phyloP scores from a whole-genome alignment of 2,797 vertebrate species.

The Florisuga fusca region DNA sequence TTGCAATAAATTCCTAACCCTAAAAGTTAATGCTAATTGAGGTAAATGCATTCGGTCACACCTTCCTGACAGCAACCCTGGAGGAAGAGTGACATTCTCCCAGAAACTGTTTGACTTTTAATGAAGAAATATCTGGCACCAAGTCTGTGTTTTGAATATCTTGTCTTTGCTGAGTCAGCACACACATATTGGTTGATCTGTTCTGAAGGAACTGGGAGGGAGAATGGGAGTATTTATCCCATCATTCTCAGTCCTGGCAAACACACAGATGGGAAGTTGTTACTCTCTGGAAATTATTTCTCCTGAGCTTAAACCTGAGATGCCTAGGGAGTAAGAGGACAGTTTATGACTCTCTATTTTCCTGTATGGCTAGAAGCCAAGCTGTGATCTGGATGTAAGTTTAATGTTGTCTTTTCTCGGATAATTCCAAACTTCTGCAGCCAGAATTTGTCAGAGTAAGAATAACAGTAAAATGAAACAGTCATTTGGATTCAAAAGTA shows the following conservation, averaged over 20 bases:
- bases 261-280: conserved; percentile 1
- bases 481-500: not conserved
- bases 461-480: not conserved
- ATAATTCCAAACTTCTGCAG: not conserved
- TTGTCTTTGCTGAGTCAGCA: not conserved
- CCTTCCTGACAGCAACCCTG: not conserved
- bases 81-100: not conserved
- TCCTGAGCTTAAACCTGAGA: conserved; percentile 34
- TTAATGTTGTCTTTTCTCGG: not conserved
- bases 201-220: not conserved
- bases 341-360: conserved; percentile 25
- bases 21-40: not conserved
- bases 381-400: not conserved
- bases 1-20: not conserved
- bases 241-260: not conserved
- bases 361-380: conserved; percentile 33
- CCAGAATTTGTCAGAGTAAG: not conserved
- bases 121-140: not conserved
- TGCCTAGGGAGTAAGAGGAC: not conserved
- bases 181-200: not conserved
- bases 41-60: not conserved
- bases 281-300: conserved; percentile 23
- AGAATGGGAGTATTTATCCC: not conserved
- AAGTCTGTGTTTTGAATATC: not conserved
- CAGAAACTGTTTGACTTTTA: not conserved